Evolutionary conservation across 2,797 vertebrate species (phyloP), one percentile per base, ranked within the genome.

Genomic region (Serranus cabrilla): DNA sequence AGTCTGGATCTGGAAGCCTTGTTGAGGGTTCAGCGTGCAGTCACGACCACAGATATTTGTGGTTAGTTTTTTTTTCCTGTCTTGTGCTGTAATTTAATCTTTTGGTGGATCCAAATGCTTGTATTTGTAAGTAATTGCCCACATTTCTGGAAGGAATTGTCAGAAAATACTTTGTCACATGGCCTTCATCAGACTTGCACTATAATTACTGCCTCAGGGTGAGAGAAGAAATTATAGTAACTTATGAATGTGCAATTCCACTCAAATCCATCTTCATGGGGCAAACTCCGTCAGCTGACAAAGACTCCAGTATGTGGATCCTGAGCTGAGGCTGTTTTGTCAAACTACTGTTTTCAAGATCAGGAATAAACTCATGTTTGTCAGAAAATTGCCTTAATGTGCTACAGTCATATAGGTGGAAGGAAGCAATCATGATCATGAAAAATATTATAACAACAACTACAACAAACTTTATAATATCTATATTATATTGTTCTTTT

Each of bases 21-120:
- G 20, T 34, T 34, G 16, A 40, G 49, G 55, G 56, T 46, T 64
- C 21, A 74, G 16, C 2, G 21, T 43, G 12, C 37, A 69, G 51
- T 70, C 60, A 75, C 1, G 7, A 59, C 76, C 62, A 52, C 71
- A 69, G 56, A 75, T 40, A 60, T 73, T 37, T 74, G 39, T 55
- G 59, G 40, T 64, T 16, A 0, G 21, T 25, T 64, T 45, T 47
- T 47, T 67, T 43, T 51, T 40, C 31, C 31, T 17, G 2, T 31
- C 40, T 54, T 1, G 8, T 52, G 45, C 46, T 57, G 34, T 60
- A 25, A 59, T 71, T 51, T 73, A 0, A 65, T 73, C 3, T 40
- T 61, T 40, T 47, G 20, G 43, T 56, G 11, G 2, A 52, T 54
- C 12, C 43, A 60, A 51, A 76, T 62, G 8, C 39, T 57, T 70